These are phyloP conservation scores for Cheilosia urbana DNA, from an alignment of 2,888 invertebrate genomes.

Conservation along the genomic window DNA sequence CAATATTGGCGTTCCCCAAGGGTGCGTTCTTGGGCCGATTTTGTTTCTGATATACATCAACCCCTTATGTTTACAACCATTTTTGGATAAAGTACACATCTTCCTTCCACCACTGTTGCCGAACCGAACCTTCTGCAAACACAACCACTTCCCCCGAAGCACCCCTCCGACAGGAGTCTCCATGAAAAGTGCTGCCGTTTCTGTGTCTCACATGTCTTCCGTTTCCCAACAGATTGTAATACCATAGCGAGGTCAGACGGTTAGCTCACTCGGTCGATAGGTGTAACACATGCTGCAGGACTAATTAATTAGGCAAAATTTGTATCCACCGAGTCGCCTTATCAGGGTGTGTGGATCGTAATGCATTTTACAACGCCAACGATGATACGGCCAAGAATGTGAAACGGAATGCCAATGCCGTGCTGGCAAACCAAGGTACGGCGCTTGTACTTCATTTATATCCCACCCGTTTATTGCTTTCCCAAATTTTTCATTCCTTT, in stretches of 20 bases:
- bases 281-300: conserved; percentile 69
- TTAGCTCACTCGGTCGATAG: conserved; percentile 31
- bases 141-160: background rate
- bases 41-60: too few relatives aligned
- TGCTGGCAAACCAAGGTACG: conserved; percentile 13
- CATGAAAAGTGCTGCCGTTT: conserved; percentile 15
- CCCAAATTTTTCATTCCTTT: conserved; percentile 30
- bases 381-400: conserved; percentile 50
- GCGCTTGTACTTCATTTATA: conserved; percentile 61
- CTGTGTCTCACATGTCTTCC: conserved; percentile 2
- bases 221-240: conserved; percentile 24
- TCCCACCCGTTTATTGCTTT: conserved; percentile 51
- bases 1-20: too few relatives aligned
- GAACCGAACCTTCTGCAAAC: conserved; percentile 15
- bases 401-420: background rate
- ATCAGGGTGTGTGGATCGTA: conserved; percentile 65
- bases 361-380: conserved; percentile 57
- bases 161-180: conserved; percentile 10
- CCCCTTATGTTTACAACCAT: too few relatives aligned
- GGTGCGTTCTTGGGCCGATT: too few relatives aligned
- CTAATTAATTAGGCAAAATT: conserved; percentile 73
- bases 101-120: background rate
- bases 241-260: conserved; percentile 23
- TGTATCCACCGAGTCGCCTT: conserved; percentile 55
- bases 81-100: background rate